These are phyloP conservation scores for Pachycephus smyrnensis DNA, from an alignment of 2,888 invertebrate species.

Conservation along the genomic window DNA sequence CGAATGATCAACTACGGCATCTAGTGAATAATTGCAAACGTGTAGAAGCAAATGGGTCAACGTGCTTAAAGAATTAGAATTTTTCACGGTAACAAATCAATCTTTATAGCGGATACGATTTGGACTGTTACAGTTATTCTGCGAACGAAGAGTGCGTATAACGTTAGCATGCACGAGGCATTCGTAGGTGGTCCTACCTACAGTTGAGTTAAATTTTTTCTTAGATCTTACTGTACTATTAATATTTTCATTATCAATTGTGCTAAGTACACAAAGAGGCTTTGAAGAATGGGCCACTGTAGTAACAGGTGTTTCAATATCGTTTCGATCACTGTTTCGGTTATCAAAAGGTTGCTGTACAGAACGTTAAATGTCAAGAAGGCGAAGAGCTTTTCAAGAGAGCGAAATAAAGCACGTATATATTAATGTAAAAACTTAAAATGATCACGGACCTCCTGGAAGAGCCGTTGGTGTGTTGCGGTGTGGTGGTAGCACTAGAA, in stretches of 20 bases:
- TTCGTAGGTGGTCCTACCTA: neutral
- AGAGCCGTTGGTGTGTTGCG: neutral
- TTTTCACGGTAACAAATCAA: neutral
- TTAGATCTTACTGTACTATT: neutral
- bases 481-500: conserved; percentile 41
- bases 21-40: neutral
- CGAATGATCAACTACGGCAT: neutral
- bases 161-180: neutral
- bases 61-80: neutral
- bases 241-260: neutral
- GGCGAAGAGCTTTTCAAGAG: neutral
- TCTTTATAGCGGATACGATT: neutral
- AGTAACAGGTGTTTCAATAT: neutral
- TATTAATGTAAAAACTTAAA: neutral
- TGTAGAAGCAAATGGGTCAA: neutral
- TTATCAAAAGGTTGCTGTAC: neutral
- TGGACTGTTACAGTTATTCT: neutral
- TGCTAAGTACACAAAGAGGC: neutral
- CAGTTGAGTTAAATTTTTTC: neutral
- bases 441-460: neutral
- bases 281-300: neutral
- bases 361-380: neutral
- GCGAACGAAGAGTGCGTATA: neutral
- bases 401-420: neutral
- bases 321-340: neutral